Percentiles rank a stretch among this genome's conserved stretches.
Conservation (phyloP, 2,113 vertebrate species). For the Myiagra hebetior region DNA sequence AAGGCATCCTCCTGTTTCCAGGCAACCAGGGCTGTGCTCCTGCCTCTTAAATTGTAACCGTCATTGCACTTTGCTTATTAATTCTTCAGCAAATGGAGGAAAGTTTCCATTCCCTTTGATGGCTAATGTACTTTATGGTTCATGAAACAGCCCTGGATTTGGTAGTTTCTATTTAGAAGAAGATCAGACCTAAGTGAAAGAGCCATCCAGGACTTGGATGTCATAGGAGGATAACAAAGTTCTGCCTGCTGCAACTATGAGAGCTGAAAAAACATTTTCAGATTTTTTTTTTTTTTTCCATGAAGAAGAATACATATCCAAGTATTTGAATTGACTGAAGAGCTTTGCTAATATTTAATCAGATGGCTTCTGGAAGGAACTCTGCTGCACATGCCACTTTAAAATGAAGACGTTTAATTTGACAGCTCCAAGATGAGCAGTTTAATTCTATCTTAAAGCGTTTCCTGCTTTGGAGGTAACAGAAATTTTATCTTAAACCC, state of each 20-base stretch:
- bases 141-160: constrained; percentile 20
- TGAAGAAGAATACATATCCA: not conserved
- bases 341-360: not conserved
- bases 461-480: not conserved
- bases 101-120: constrained; percentile 26
- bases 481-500: not conserved
- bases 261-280: not conserved
- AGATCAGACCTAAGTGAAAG: not conserved
- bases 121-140: constrained; percentile 36
- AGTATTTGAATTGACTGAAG: not conserved
- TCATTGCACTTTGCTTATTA: constrained; percentile 31
- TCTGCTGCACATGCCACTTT: not conserved
- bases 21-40: not conserved
- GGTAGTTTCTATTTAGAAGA: not conserved
- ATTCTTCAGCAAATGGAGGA: constrained; percentile 33
- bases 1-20: constrained; percentile 1
- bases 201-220: not conserved
- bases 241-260: not conserved
- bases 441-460: not conserved
- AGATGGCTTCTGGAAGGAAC: not conserved
- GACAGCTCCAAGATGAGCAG: not conserved
- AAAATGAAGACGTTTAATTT: not conserved
- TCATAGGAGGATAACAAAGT: not conserved
- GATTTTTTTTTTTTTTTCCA: not conserved
- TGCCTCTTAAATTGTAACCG: not conserved